Base-by-base conservation (phyloP, 2,113 vertebrate species). In the Synchiropus splendidus region DNA sequence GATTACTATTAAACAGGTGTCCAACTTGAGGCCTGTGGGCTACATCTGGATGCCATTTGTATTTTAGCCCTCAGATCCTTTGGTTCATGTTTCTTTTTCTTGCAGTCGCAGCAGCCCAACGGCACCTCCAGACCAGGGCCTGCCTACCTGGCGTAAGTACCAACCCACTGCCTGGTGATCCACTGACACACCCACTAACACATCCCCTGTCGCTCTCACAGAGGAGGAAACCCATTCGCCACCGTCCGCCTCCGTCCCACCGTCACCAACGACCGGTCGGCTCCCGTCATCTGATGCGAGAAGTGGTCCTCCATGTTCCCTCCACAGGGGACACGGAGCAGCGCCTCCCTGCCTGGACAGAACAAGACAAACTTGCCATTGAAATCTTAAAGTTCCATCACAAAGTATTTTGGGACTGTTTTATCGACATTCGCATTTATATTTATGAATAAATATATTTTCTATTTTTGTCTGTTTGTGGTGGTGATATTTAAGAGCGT, bases 171-270 rank as follows among this genome's bases (percentile, higher is more conserved):
- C 21, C 37, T 6, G 34, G 1, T 13, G 12, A 31, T 15, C 31
- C 16, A 16, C 10, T 39, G 18, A 8, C 14, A 27, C 11, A 2
- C 1, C 39, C 39, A 5, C 16, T 5, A 31, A 5, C 52, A 31
- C 37, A 43, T 34, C 12, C 13, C 18, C 2, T 10, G 8, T 15
- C 27, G 10, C 31, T 47, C 45, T 2, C 75, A 9, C 78, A 98
- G 94, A 31, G 93, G 91, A 58, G 93, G 92, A 58, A 98, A 98
- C 53, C 94, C 94, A 12, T 98, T 98, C 60, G 83, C 89, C 16
- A 90, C 90, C 0, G 88, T 98, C 75, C 86, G 92, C 34, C 90
- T 98, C 50, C 89, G 92, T 51, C 92, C 92, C 2, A 98, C 94
- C 0, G 85, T 97, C 39, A 98, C 94, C 6, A 96, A 97, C 1